Base-by-base conservation (phyloP, 2,888 invertebrate species). In the Drosophila barbarae region DNA sequence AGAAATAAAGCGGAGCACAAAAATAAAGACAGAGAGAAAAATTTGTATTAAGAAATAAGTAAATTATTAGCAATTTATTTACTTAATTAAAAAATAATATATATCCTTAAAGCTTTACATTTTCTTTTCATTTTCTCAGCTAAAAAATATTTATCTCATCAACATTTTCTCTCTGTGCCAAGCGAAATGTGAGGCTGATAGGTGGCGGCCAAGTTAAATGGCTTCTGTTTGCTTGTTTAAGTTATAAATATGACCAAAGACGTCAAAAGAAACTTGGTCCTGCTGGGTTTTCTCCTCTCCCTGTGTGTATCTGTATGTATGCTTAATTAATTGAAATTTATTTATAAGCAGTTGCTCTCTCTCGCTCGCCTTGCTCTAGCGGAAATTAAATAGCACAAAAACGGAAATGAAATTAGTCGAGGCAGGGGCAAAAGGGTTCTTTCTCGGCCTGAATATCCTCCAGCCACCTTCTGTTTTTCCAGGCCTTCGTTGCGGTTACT, bases 311-410 rank as follows among this genome's bases (percentile, higher is more conserved):
- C 18, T 50, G 13, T 54, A 50, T 46, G 66, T 70, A 60, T 68
- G 69, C 71, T 70, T 81, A 81, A 81, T 81, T 84, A 81, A 81
- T 81, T 81, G 76, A 79, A 76, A 84, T 81, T 76, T 84, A 81
- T 81, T 82, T 79, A 84, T 76, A 76, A 82, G 83, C 83, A 74
- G 59, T 67, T 66, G 53, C 49, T 42, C 26, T 51, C 49, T 42
- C 26, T 49, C 51, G 39, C 34, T 42, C 30, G 47, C 67, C 72
- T 47, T 69, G 74, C 65, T 59, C 68, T 59, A 50, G 69, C 76
- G 81, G 80, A 81, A 84, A 81, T 81, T 76, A 84, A 84, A 84
- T 73, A 72, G 77, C 75, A 51, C 54, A 67, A 54, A 71, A 60
- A 42, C 77, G 85, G 83, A 81, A 79, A 84, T 85, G 71, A 79